These are phyloP conservation scores for Streblospio benedicti DNA, from an alignment of 1,140 invertebrate genomes.

Conservation along the genomic window DNA sequence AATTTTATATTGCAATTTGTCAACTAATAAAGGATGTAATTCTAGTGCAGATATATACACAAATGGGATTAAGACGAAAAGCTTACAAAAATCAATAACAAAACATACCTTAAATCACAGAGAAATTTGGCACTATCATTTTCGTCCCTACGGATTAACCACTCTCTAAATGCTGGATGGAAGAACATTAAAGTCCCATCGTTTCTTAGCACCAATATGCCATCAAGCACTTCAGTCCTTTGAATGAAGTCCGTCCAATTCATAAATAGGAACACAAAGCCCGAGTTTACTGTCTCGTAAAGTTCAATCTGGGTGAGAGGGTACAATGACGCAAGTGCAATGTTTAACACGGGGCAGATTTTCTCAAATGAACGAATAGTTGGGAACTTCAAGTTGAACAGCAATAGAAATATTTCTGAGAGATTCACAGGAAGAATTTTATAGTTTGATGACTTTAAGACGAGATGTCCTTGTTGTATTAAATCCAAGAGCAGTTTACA, in stretches of 20 bases:
- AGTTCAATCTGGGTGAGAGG: slow-evolving; percentile 84
- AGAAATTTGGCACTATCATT: slow-evolving; percentile 77
- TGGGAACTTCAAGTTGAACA: slow-evolving; percentile 86
- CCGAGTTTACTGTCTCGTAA: slow-evolving; percentile 84
- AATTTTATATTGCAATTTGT: too few relatives aligned
- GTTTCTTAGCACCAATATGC: slow-evolving; percentile 75
- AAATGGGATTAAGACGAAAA: too few relatives aligned
- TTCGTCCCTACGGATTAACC: slow-evolving; percentile 83
- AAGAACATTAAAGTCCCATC: slow-evolving; percentile 95
- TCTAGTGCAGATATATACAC: too few relatives aligned
- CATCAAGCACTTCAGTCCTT: slow-evolving; percentile 42
- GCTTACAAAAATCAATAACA: not conserved
- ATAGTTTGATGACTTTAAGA: slow-evolving; percentile 84
- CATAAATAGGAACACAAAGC: slow-evolving; percentile 58
- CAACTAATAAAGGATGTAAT: too few relatives aligned
- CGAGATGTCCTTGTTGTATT: slow-evolving; percentile 82
- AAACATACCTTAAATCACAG: slow-evolving; percentile 55
- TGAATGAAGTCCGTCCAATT: slow-evolving; percentile 38
- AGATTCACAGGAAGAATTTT: slow-evolving; percentile 81
- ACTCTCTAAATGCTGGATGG: slow-evolving; percentile 91
- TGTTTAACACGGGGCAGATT: slow-evolving; percentile 62
- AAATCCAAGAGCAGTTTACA: slow-evolving; percentile 86
- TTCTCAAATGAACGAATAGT: slow-evolving; percentile 82
- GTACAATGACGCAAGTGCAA: slow-evolving; percentile 75
- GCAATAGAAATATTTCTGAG: slow-evolving; percentile 82